Base-by-base conservation (phyloP, 2,797 vertebrate species). In the Chelon auratus region DNA sequence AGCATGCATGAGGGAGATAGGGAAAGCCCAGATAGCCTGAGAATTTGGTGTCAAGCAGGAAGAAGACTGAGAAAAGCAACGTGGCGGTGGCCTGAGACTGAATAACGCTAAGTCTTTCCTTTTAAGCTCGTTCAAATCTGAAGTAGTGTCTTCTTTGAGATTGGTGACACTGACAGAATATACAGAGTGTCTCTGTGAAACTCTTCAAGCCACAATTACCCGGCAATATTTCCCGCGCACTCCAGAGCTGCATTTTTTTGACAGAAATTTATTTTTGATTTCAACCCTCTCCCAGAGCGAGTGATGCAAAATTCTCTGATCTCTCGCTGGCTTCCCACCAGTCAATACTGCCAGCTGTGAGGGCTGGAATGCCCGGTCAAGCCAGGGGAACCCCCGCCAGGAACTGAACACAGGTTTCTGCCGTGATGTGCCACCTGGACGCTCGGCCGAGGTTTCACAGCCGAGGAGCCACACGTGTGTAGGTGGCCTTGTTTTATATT, bases 401-500 rank as follows among this genome's bases (percentile, higher is more conserved):
- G 48, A 24, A 37, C 2, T 58, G 17, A 65, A 69, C 20, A 24
- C 51, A 68, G 70, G 56, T 71, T 26, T 60, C 30, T 63, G 63
- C n/a, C 15, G 26, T 22, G 4, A 48, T 59, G 67, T 57, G 51
- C 63, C 77, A 80, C 81, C 65, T 67, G 62, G 57, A 77, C 18
- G 14, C 9, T 67, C 45, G 17, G 42, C 17, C n/a, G 15, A 17
- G 37, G 8, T 11, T 47, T 18, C 14, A 53, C 15, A 11, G 13
- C 17, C 20, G 20, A n/a, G 20, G 8, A 40, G 5, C 39, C 39
- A 40, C 10, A 40, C 7, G 0, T 33, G 30, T 33, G 30, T 33
- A 33, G 30, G 1, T 33, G 30, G 30, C 30, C 30, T 33, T 33
- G 30, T 33, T 33, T 33, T 33, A 33, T 33, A 33, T 33, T 33